These are phyloP conservation scores for Cryptophagus acutangulus DNA, from an alignment of 2,888 invertebrate genomes.

Conservation along the genomic window DNA sequence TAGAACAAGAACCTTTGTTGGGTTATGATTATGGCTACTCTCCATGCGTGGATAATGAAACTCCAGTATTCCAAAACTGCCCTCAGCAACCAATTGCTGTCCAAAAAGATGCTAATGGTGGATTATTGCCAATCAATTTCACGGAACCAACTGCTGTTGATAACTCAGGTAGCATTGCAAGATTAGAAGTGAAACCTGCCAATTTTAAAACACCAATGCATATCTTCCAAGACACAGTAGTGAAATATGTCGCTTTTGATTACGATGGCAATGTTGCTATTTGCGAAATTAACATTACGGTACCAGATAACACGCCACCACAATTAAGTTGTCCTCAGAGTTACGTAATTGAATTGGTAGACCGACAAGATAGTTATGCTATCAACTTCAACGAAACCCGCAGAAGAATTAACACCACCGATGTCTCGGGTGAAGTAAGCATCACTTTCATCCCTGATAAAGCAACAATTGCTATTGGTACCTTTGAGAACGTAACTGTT, in stretches of 20 bases:
- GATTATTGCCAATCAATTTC: constrained; percentile 85
- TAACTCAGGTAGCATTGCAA: constrained; percentile 90
- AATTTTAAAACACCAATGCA: constrained; percentile 85
- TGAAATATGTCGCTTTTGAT: constrained; percentile 94
- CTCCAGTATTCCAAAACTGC: constrained; percentile 94
- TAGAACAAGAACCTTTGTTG: constrained; percentile 72
- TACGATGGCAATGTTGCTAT: constrained; percentile 96
- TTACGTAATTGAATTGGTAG: constrained; percentile 87
- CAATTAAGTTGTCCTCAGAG: constrained; percentile 87
- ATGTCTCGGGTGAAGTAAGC: constrained; percentile 82
- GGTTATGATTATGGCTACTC: constrained; percentile 93
- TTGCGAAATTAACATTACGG: constrained; percentile 93
- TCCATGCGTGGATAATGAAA: constrained; percentile 92
- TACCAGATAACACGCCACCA: constrained; percentile 84
- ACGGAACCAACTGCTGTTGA: constrained; percentile 92
- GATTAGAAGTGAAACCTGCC: constrained; percentile 86
- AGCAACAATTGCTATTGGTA: constrained; percentile 78
- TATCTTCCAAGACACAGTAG: constrained; percentile 86
- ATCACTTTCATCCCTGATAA: constrained; percentile 78
- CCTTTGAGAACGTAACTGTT: constrained; percentile 89
- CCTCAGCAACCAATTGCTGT: constrained; percentile 89
- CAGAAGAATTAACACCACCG: constrained; percentile 76
- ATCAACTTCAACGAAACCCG: constrained; percentile 90
- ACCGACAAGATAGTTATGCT: constrained; percentile 82
- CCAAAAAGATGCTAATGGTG: constrained; percentile 81